phyloP scores from a whole-genome alignment of 2,113 vertebrate genomes.

The Reinhardtius hippoglossoides region DNA sequence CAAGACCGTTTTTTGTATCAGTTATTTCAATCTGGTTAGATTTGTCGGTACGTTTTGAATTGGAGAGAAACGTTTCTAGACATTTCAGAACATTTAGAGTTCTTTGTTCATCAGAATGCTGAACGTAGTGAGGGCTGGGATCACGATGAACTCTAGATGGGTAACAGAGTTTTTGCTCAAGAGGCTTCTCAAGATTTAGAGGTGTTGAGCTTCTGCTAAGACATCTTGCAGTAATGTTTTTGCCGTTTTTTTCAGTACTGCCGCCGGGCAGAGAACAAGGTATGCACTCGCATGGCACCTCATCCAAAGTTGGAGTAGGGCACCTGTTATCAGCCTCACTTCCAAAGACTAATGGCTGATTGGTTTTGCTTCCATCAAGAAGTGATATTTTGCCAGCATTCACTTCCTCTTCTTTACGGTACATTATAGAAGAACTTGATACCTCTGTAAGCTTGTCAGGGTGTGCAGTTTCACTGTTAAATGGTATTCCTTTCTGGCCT shows the following conservation, averaged over 20 bases:
- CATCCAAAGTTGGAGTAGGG: slow-evolving; percentile 62
- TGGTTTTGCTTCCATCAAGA: slow-evolving; percentile 13
- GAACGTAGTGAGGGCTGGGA: background rate
- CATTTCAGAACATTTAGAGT: slow-evolving; percentile 51
- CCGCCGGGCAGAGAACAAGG: background rate
- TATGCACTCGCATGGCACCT: slow-evolving; percentile 27
- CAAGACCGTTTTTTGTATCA: background rate
- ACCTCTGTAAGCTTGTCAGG: background rate
- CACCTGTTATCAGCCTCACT: slow-evolving; percentile 34
- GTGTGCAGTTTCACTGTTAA: background rate
- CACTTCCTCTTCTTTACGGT: slow-evolving; percentile 3
- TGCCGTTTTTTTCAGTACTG: slow-evolving; percentile 24
- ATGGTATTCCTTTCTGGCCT: slow-evolving; percentile 18
- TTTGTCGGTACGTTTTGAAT: slow-evolving; percentile 10
- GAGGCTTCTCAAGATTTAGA: slow-evolving; percentile 39
- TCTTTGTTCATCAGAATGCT: slow-evolving; percentile 48
- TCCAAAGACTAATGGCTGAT: background rate
- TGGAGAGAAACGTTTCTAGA: slow-evolving; percentile 28
- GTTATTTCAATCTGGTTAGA: slow-evolving; percentile 5
- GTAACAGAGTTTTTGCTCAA: background rate
- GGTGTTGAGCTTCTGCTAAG: slow-evolving; percentile 33
- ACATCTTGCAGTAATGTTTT: slow-evolving; percentile 8
- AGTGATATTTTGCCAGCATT: slow-evolving; percentile 4
- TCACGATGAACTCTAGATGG: slow-evolving; percentile 7
- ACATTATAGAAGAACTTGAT: background rate